A percentile compares a stretch with the other conserved stretches of the same genome.
These are phyloP conservation scores for Nerophis ophidion DNA, from an alignment of 2,113 vertebrate genomes.

Conservation along the genomic window DNA sequence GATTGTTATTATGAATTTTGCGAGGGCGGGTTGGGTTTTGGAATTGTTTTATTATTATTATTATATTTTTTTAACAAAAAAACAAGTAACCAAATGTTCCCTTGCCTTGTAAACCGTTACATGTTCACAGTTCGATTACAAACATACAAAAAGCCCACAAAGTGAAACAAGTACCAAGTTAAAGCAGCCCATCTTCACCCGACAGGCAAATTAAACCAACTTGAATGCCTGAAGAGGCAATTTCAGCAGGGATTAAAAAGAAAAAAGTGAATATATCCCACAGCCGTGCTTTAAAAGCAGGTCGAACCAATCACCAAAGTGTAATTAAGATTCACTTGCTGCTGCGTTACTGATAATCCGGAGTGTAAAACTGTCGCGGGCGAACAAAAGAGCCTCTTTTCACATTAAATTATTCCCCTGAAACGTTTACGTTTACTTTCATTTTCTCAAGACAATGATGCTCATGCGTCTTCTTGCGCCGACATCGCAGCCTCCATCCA, in stretches of 20 bases:
- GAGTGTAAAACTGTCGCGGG: conserved; percentile 53
- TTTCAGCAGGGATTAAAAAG: conserved; percentile 27
- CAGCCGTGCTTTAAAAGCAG: conserved; percentile 15
- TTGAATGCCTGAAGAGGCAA: conserved; percentile 15
- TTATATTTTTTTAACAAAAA: too few species aligned
- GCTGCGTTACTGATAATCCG: conserved; percentile 58
- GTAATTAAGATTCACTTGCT: conserved; percentile 63
- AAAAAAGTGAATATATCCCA: conserved; percentile 38
- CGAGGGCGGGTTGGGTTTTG: too few species aligned
- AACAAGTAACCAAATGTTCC: too few species aligned
- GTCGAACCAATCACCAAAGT: conserved; percentile 44
- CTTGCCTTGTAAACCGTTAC: too few species aligned
- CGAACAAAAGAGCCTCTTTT: conserved; percentile 49
- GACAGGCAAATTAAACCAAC: conserved; percentile 21
- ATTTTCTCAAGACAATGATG: conserved; percentile 37
- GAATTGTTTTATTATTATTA: too few species aligned
- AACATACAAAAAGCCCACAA: background rate
- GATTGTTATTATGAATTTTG: too few species aligned
- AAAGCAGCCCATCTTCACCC: conserved; percentile 20
- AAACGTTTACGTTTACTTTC: conserved; percentile 49
- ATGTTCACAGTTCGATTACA: background rate
- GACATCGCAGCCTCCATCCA: conserved; percentile 13
- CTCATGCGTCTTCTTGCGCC: conserved; percentile 31
- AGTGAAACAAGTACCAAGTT: conserved; percentile 16
- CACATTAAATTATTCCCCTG: conserved; percentile 45